These are phyloP conservation scores for Dinomys branickii DNA, from an alignment of 2,113 vertebrate genomes.

Conservation along the genomic window DNA sequence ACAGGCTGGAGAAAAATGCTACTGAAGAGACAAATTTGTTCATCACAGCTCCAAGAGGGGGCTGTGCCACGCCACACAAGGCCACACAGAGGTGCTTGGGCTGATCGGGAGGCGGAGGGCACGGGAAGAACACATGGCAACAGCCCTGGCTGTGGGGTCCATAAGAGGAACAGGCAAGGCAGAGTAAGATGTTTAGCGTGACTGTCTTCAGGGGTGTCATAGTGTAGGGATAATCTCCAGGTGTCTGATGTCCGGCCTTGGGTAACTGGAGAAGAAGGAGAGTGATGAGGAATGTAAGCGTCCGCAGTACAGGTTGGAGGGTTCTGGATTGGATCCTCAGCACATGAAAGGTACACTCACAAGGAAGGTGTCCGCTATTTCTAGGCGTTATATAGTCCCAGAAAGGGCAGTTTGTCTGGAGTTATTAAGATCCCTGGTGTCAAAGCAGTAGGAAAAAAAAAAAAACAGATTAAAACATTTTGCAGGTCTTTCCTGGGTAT, in stretches of 20 bases:
- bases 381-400: background rate
- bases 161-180: background rate
- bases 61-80: rapidly evolving
- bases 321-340: background rate
- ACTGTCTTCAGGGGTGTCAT: background rate
- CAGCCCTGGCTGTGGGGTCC: no score
- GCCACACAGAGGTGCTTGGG: background rate
- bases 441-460: background rate
- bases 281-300: background rate
- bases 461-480: background rate
- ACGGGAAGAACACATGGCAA: background rate
- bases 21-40: background rate
- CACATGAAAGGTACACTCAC: rapidly evolving
- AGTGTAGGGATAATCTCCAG: background rate
- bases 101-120: background rate
- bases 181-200: background rate
- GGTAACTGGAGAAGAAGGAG: background rate
- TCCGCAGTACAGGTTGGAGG: rapidly evolving
- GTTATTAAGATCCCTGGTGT: background rate
- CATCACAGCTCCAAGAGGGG: background rate
- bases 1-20: background rate
- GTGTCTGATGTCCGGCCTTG: background rate
- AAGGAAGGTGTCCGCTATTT: background rate
- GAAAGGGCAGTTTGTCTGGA: background rate
- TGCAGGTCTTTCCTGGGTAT: background rate